Conservation (phyloP, 2,113 vertebrate genomes). For the Circaetus gallicus region DNA sequence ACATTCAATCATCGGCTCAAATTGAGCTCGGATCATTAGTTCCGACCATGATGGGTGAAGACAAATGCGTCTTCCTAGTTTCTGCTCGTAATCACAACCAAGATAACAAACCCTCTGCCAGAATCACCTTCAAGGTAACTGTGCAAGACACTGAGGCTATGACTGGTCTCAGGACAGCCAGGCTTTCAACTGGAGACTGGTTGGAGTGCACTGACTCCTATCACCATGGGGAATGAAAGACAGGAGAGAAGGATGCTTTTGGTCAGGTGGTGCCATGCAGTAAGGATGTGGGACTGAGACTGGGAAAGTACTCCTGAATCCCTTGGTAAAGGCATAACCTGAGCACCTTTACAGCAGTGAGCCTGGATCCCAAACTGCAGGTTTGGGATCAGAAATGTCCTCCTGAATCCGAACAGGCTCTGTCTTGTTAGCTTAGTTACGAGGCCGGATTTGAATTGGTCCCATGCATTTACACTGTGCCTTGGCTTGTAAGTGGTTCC, state of each 20-base stretch:
- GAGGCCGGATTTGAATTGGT: neutral
- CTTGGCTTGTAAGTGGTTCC: neutral
- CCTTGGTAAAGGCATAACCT: neutral
- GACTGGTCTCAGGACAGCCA: neutral
- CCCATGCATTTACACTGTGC: neutral
- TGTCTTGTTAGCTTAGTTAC: neutral
- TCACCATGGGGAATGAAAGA: neutral
- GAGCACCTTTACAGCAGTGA: neutral
- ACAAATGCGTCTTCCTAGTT: neutral
- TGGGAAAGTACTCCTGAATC: neutral
- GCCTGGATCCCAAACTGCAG: neutral
- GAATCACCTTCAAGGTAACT: neutral
- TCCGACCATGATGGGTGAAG: neutral
- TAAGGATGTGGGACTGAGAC: neutral
- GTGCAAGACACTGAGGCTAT: neutral
- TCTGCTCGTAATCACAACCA: neutral
- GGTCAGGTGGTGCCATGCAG: neutral
- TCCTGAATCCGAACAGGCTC: neutral
- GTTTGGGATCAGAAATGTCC: neutral
- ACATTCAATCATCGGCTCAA: rapidly evolving
- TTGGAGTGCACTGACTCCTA: neutral
- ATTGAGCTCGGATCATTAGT: neutral
- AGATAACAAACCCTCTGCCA: neutral
- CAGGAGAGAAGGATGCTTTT: neutral
- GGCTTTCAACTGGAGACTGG: neutral